Conservation (phyloP, 2,113 vertebrate genomes). For the Anarhynchus alexandrinus region DNA sequence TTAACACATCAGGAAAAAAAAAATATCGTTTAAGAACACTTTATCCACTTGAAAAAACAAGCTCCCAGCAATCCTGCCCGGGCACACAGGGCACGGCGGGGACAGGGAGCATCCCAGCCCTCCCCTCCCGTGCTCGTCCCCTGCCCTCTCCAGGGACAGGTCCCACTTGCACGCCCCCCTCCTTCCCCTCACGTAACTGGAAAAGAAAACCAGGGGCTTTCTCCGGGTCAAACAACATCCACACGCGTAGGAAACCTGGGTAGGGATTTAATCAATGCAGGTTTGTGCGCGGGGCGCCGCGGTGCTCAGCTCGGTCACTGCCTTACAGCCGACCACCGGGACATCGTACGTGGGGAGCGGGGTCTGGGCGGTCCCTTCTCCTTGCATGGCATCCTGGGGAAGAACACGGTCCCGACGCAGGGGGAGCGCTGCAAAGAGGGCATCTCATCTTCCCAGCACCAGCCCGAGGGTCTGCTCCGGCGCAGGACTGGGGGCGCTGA, state of each 20-base stretch:
- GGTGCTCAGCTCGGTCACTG: background rate
- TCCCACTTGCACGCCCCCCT: background rate
- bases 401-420: background rate
- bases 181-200: background rate
- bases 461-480: background rate
- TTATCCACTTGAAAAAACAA: background rate
- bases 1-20: background rate
- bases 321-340: background rate
- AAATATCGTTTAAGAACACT: background rate
- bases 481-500: background rate
- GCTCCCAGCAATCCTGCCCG: background rate
- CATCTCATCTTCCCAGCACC: background rate
- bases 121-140: background rate
- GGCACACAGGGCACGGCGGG: background rate
- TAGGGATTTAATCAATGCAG: conserved; percentile 3
- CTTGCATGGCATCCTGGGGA: background rate
- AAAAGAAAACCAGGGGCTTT: background rate
- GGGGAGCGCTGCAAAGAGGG: background rate
- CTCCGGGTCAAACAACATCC: background rate
- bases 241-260: background rate
- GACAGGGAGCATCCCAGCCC: background rate
- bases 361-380: background rate
- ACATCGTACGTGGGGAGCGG: accelerated
- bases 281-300: background rate
- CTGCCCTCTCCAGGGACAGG: background rate